Percentiles rank a stretch among this genome's conserved stretches.
Evolutionary conservation across 2,797 vertebrate genomes (phyloP).

Genomic region (Scomberomorus guttatus): DNA sequence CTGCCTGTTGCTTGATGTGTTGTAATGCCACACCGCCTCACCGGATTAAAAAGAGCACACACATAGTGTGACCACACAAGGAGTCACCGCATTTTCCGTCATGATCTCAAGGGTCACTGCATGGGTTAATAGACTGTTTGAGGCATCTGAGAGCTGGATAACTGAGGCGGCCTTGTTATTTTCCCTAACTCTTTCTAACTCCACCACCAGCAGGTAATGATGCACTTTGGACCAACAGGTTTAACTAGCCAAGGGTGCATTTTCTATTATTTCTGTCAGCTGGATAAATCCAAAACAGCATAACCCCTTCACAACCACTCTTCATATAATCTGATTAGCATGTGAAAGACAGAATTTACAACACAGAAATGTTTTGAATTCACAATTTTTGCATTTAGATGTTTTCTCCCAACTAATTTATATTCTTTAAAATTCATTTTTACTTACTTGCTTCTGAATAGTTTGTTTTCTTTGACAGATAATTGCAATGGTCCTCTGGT

Average conservation of each 20-base stretch:
- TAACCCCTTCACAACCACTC: neutral
- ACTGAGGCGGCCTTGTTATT: constrained; percentile 67
- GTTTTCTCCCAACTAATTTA: neutral
- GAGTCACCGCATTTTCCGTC: constrained; percentile 44
- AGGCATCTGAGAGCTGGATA: constrained; percentile 68
- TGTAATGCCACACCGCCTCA: constrained; percentile 70
- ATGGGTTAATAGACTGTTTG: constrained; percentile 80
- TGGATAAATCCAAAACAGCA: constrained; percentile 6
- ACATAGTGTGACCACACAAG: constrained; percentile 18
- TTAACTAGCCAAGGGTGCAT: constrained; percentile 31
- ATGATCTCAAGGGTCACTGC: constrained; percentile 72
- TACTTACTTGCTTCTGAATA: constrained; percentile 3
- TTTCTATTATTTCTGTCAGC: constrained; percentile 36
- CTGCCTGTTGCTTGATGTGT: constrained; percentile 66
- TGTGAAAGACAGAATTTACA: neutral
- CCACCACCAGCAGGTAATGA: constrained; percentile 47
- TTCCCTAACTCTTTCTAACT: constrained; percentile 52
- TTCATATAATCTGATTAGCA: neutral
- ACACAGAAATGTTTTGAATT: too few species aligned
- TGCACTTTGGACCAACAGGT: constrained; percentile 49
- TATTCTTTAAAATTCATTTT: neutral
- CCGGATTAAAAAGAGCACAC: constrained; percentile 65
- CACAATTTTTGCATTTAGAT: too few species aligned
- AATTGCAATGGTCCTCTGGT: constrained; percentile 91
- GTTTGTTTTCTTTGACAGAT: constrained; percentile 84